Conservation (phyloP, 2,888 invertebrate genomes). For the Cheilosia impressa region DNA sequence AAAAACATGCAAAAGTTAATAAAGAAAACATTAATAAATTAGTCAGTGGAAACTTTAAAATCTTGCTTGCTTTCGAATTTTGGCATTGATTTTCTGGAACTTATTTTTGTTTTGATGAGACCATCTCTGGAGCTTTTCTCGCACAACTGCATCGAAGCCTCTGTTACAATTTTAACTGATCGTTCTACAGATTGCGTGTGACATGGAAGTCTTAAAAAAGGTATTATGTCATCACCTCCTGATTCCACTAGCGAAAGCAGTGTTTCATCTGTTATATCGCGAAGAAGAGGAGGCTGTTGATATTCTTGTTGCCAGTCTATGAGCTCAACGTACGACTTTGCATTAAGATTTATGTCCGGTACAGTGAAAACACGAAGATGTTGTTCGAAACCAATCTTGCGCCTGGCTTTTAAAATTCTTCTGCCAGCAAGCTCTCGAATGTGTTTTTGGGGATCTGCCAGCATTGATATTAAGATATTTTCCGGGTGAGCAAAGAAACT, state of each 20-base stretch:
- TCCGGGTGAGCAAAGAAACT: too few relatives aligned
- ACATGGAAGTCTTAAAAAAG: slow-evolving; percentile 16
- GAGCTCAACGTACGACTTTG: slow-evolving; percentile 2
- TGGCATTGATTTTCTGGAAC: too few relatives aligned
- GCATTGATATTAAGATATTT: too few relatives aligned
- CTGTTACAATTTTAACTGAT: slow-evolving; percentile 17
- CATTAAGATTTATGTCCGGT: background rate
- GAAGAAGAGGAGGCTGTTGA: slow-evolving; percentile 12
- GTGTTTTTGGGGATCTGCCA: background rate
- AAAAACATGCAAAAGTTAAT: too few relatives aligned
- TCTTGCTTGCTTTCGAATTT: background rate
- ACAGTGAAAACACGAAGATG: background rate
- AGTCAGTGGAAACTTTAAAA: too few relatives aligned
- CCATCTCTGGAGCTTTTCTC: slow-evolving; percentile 8
- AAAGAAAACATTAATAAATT: background rate
- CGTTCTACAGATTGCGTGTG: slow-evolving; percentile 3
- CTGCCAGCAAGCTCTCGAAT: background rate
- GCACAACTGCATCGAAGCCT: slow-evolving; percentile 20
- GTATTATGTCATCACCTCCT: slow-evolving; percentile 4
- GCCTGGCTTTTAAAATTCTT: background rate
- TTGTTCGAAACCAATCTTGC: background rate
- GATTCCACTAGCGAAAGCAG: slow-evolving; percentile 9
- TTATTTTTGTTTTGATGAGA: too few relatives aligned
- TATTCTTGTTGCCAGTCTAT: slow-evolving; percentile 18
- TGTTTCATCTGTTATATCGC: slow-evolving; percentile 9